phyloP scores from a whole-genome alignment of 92 coral and sea anemone genomes.

The Paramuricea clavata region DNA sequence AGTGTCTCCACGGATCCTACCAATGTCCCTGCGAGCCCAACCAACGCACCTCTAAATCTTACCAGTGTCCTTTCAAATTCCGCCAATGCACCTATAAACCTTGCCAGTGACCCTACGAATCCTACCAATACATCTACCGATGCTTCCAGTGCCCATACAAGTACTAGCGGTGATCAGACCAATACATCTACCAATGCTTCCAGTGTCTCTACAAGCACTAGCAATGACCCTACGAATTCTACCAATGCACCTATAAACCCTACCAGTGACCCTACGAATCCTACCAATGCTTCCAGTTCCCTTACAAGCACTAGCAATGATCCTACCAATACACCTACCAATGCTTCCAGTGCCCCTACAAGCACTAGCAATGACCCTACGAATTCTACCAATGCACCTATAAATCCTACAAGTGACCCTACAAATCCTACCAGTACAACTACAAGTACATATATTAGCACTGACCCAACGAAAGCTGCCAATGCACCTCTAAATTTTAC shows the following conservation, averaged over 20 bases:
- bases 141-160: background rate
- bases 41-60: background rate
- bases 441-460: background rate
- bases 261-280: slow-evolving; percentile 1
- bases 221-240: background rate
- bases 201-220: background rate
- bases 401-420: background rate
- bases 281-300: background rate
- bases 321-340: background rate
- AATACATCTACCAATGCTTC: background rate
- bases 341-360: background rate
- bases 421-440: background rate
- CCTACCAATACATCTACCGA: background rate
- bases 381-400: background rate
- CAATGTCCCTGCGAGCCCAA: background rate
- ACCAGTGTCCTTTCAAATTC: background rate
- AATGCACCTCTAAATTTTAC: background rate
- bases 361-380: background rate
- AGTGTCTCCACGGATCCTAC: background rate
- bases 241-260: background rate
- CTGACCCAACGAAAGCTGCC: background rate
- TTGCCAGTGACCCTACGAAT: background rate
- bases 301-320: background rate
- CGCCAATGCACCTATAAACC: background rate
- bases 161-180: background rate